Conservation (phyloP, 1,140 invertebrate genomes). For the Drosophila sturtevanti region DNA sequence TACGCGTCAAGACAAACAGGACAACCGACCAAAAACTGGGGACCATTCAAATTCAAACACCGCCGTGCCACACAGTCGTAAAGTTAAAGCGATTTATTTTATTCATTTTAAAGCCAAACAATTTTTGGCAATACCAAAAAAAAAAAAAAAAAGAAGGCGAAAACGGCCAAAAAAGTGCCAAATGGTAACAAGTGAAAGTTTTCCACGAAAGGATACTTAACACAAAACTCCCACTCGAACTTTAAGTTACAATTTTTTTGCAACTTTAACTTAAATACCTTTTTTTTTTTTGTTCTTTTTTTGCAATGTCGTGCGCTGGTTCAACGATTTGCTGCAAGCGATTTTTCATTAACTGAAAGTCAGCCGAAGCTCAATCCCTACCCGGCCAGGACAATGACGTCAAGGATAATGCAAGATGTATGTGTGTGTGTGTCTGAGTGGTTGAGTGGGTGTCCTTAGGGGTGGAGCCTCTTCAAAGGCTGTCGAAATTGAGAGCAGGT, state of each 20-base stretch:
- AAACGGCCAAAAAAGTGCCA: conserved; percentile 15
- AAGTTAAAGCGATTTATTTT: conserved; percentile 71
- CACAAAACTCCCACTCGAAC: conserved; percentile 30
- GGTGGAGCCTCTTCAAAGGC: conserved; percentile 9
- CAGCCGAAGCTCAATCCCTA: not conserved
- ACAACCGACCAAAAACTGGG: conserved; percentile 26
- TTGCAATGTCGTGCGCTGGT: too few species aligned
- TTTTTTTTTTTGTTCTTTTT: not conserved
- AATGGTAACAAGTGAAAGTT: conserved; percentile 43
- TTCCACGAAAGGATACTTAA: conserved; percentile 64
- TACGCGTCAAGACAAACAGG: conserved; percentile 6
- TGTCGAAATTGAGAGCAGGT: conserved; percentile 48
- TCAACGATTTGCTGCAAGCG: conserved; percentile 54
- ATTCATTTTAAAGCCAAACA: conserved; percentile 46
- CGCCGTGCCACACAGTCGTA: conserved; percentile 55
- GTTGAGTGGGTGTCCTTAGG: not conserved
- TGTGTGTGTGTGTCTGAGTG: not conserved
- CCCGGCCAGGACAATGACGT: not conserved
- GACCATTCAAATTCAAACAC: conserved; percentile 54
- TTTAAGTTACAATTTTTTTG: not conserved
- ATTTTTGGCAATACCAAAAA: conserved; percentile 25
- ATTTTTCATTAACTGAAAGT: conserved; percentile 75
- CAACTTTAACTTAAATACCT: not conserved
- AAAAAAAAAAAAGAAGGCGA: conserved; percentile 18
- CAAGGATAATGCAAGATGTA: conserved; percentile 36